A percentile compares a stretch with the other conserved stretches of the same genome.
Evolutionary conservation across 2,113 vertebrate genomes (phyloP).

Genomic region (Propithecus coquereli): DNA sequence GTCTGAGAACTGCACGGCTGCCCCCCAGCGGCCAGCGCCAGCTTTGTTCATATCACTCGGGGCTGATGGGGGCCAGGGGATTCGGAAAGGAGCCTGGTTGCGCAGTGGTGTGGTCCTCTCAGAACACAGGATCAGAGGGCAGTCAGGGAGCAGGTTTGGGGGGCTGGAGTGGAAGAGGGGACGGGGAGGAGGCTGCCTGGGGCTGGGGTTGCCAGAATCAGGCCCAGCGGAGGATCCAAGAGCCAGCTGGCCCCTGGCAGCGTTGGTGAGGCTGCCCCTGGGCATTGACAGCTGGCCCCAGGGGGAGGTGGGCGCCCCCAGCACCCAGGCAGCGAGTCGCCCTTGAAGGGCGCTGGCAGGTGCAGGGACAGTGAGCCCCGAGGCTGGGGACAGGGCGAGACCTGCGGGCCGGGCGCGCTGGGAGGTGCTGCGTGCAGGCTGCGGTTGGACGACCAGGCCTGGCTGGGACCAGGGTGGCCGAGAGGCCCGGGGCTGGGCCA

Average conservation of each 20-base stretch:
- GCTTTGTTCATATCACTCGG: too few relatives aligned
- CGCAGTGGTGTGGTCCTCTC: not conserved
- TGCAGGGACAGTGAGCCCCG: not conserved
- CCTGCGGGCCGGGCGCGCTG: too few relatives aligned
- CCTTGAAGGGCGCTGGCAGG: not conserved
- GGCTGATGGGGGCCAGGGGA: too few relatives aligned
- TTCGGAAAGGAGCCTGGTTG: not conserved
- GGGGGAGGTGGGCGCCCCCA: too few relatives aligned
- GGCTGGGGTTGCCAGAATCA: not conserved
- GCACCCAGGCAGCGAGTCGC: not conserved
- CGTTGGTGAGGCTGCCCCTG: not conserved
- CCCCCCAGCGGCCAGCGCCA: not conserved
- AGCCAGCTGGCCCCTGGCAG: rapidly evolving
- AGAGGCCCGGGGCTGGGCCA: too few relatives aligned
- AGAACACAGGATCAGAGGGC: not conserved
- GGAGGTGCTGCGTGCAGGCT: too few relatives aligned
- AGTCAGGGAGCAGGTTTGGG: not conserved
- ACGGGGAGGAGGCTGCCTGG: not conserved
- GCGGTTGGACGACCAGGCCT: not conserved
- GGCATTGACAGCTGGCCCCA: not conserved
- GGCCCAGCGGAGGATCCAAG: not conserved
- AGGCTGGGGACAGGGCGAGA: not conserved
- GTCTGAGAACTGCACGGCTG: not conserved
- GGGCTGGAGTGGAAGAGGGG: not conserved
- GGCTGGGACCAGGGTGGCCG: not conserved